Conservation (phyloP, 2,113 vertebrate species). For the Misgurnus mizolepis region DNA sequence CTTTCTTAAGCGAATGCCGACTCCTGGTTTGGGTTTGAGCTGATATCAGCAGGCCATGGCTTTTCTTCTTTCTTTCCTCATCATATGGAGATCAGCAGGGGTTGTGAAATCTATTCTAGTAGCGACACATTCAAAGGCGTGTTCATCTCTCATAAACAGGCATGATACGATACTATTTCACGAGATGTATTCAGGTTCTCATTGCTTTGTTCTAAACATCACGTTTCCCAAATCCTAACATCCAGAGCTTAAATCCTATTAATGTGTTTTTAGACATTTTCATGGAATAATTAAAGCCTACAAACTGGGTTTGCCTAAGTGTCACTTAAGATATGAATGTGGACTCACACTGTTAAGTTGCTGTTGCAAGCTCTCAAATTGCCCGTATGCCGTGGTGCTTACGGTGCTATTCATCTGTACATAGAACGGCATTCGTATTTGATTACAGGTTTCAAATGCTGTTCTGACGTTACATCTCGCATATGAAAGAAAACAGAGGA, state of each 20-base stretch:
- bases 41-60: background rate
- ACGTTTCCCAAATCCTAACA: background rate
- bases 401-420: constrained; percentile 48
- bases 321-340: constrained; percentile 40
- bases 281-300: constrained; percentile 40
- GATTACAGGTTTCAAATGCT: constrained; percentile 61
- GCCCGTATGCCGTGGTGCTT: constrained; percentile 55
- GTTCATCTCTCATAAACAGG: background rate
- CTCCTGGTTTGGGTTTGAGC: constrained; percentile 17
- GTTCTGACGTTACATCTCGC: constrained; percentile 46
- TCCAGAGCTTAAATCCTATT: constrained; percentile 23
- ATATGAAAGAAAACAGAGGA: background rate
- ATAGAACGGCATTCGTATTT: constrained; percentile 50
- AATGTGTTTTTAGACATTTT: constrained; percentile 22
- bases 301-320: constrained; percentile 25
- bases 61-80: constrained; percentile 23
- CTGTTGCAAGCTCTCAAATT: constrained; percentile 51
- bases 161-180: background rate
- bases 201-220: background rate
- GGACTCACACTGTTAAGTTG: constrained; percentile 53
- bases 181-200: background rate
- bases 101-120: background rate
- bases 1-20: background rate
- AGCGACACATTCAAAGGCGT: background rate
- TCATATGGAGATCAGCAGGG: constrained; percentile 19